These are phyloP conservation scores for Ectropis grisescens DNA, from an alignment of 1,140 invertebrate genomes.

Conservation along the genomic window DNA sequence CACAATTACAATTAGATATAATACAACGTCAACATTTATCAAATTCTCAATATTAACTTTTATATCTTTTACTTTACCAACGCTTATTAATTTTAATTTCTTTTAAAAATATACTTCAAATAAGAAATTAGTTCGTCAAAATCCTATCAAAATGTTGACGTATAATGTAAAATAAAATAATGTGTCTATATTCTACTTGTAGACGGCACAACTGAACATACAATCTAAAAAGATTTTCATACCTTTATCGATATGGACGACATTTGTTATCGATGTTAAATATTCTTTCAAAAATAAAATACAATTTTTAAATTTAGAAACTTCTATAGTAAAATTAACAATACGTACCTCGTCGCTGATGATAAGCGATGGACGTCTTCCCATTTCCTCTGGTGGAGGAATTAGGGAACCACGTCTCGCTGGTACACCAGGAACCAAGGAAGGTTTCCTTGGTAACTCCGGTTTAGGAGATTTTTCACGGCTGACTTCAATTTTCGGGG, in stretches of 20 bases:
- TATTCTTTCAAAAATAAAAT: conserved; percentile 6
- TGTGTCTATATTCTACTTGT: conserved; percentile 1
- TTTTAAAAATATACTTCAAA: too few species aligned
- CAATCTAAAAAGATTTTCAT: conserved; percentile 30
- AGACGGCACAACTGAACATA: conserved; percentile 32
- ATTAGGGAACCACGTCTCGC: conserved; percentile 86
- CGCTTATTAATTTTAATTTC: too few species aligned
- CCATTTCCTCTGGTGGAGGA: conserved; percentile 86
- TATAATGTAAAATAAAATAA: conserved; percentile 1
- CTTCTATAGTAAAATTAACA: conserved; percentile 5
- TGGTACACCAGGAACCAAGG: conserved; percentile 79
- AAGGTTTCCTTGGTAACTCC: conserved; percentile 78
- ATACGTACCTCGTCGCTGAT: conserved; percentile 91
- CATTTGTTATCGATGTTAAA: conserved; percentile 15
- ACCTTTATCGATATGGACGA: conserved; percentile 33
- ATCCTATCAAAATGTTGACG: background rate
- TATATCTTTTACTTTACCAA: too few species aligned
- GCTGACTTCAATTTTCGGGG: conserved; percentile 89
- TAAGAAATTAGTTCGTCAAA: too few species aligned
- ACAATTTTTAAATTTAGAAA: conserved; percentile 4
- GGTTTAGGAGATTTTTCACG: conserved; percentile 80
- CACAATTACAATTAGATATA: too few species aligned
- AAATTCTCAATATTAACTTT: too few species aligned
- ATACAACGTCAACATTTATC: too few species aligned
- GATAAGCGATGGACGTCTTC: conserved; percentile 87